Conservation (phyloP, 35 echinoderm and acorn worm species). For the Apostichopus californicus region DNA sequence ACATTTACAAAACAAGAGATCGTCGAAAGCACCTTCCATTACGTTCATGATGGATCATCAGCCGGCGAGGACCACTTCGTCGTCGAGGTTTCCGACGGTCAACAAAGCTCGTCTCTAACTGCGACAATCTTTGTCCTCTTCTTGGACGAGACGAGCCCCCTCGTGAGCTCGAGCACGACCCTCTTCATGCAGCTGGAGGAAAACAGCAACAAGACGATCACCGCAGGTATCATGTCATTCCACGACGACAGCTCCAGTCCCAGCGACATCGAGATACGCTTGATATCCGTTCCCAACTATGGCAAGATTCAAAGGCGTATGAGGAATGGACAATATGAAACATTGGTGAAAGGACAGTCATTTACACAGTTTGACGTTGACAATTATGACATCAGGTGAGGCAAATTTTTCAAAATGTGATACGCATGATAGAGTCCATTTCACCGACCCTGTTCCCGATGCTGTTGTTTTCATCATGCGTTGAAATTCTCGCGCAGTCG, state of each 20-base stretch:
- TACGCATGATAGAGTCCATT: no score
- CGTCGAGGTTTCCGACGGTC: constrained; percentile 77
- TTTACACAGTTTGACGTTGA: constrained; percentile 87
- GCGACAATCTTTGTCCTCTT: constrained; percentile 62
- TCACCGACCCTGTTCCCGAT: no score
- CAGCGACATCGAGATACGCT: constrained; percentile 63
- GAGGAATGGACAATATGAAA: constrained; percentile 59
- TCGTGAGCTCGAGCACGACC: constrained; percentile 53
- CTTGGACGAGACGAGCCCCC: constrained; percentile 70
- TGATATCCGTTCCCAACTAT: constrained; percentile 69
- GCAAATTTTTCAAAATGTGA: neutral
- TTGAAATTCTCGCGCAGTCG: no score
- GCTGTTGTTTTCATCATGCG: no score
- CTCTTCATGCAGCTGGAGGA: constrained; percentile 74
- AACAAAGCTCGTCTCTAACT: constrained; percentile 60
- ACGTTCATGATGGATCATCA: constrained; percentile 75
- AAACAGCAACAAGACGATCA: constrained; percentile 60
- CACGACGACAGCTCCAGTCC: constrained; percentile 79
- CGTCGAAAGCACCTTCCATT: constrained; percentile 71
- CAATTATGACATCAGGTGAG: constrained; percentile 86
- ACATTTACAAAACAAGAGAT: constrained; percentile 77
- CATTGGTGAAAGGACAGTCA: constrained; percentile 38
- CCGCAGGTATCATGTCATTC: constrained; percentile 73
- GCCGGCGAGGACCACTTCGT: constrained; percentile 78
- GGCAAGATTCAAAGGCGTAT: constrained; percentile 72